Evolutionary conservation across 1,140 invertebrate genomes (phyloP).

Genomic region (Microplitis mediator): DNA sequence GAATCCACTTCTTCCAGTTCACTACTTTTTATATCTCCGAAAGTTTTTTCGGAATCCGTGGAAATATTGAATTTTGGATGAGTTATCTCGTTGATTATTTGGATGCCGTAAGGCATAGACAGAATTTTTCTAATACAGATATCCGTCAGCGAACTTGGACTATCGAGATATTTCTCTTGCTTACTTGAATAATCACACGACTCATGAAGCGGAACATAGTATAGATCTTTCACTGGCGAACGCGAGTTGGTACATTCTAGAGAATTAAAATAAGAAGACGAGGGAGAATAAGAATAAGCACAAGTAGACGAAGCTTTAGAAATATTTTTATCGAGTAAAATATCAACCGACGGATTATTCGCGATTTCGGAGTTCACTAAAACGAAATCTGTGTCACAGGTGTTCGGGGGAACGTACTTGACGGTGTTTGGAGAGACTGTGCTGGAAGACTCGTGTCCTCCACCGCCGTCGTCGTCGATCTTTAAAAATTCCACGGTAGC

Average conservation of each 20-base stretch:
- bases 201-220: constrained; percentile 32
- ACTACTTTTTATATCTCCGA: constrained; percentile 22
- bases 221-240: constrained; percentile 44
- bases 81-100: constrained; percentile 71
- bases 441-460: constrained; percentile 56
- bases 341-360: constrained; percentile 32
- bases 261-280: background rate
- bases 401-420: constrained; percentile 56
- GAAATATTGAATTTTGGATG: constrained; percentile 67
- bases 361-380: constrained; percentile 20
- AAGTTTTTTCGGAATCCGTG: constrained; percentile 43
- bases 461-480: constrained; percentile 17
- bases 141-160: constrained; percentile 57
- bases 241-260: constrained; percentile 38
- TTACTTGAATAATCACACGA: background rate
- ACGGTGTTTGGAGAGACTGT: constrained; percentile 65
- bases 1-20: constrained; percentile 35
- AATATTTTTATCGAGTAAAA: background rate
- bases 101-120: constrained; percentile 69
- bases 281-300: too few relatives aligned
- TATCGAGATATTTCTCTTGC: constrained; percentile 5
- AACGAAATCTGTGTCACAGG: constrained; percentile 40
- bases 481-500: background rate
- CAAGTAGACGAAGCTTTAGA: background rate
- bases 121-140: constrained; percentile 69